Conservation (phyloP, 2,113 vertebrate genomes). For the Brachyistius frenatus region DNA sequence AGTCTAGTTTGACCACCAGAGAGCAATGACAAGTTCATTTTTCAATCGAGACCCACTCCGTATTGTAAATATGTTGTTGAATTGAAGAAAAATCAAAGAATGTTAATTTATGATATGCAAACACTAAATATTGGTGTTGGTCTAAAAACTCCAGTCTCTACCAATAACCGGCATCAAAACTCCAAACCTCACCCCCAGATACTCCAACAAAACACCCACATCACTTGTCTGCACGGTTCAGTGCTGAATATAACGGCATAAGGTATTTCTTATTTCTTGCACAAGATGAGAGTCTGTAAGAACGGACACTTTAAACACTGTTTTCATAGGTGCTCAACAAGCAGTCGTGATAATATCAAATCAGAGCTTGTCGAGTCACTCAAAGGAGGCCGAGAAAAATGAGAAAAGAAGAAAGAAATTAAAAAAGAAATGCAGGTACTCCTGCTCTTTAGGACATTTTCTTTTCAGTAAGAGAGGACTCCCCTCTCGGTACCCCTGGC, state of each 20-base stretch:
- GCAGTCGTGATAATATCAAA: conserved; percentile 49
- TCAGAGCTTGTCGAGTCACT: conserved; percentile 36
- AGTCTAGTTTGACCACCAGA: too few relatives aligned
- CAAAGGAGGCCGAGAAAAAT: conserved; percentile 29
- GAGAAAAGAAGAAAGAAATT: conserved; percentile 12
- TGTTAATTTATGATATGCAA: too few relatives aligned
- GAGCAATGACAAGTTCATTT: too few relatives aligned
- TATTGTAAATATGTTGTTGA: too few relatives aligned
- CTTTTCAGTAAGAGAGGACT: conserved; percentile 50
- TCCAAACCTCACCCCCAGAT: neutral
- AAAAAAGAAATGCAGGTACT: conserved; percentile 30
- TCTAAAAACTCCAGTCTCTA: neutral
- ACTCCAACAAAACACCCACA: neutral
- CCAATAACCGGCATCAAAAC: neutral
- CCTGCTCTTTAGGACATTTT: conserved; percentile 51
- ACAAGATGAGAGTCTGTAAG: conserved; percentile 41
- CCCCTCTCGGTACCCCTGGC: conserved; percentile 46
- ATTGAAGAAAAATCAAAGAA: too few relatives aligned
- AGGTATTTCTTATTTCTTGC: conserved; percentile 3
- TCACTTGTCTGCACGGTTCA: neutral
- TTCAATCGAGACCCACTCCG: too few relatives aligned
- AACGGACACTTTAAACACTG: conserved; percentile 33
- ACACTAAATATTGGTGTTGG: too few relatives aligned
- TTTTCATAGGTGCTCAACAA: conserved; percentile 61
- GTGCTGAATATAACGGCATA: neutral